Percentiles rank a stretch among this genome's conserved stretches.
These are phyloP conservation scores for Caradrina clavipalpis DNA, from an alignment of 2,888 invertebrate species.

Conservation along the genomic window DNA sequence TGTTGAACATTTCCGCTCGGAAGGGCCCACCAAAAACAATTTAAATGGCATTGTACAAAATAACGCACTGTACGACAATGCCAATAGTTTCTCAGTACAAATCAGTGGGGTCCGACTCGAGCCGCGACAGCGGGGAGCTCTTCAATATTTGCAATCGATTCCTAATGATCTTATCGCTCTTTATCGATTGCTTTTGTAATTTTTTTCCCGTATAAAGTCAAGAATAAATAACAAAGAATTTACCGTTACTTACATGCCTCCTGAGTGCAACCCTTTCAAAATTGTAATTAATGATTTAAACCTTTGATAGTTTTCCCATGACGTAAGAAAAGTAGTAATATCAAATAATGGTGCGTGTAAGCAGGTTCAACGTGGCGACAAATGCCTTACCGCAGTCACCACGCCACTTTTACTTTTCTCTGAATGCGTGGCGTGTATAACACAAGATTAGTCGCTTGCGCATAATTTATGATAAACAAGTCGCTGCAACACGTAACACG, in stretches of 20 bases:
- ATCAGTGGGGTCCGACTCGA: conserved; percentile 71
- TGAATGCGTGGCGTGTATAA: conserved; percentile 64
- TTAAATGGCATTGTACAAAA: conserved; percentile 82
- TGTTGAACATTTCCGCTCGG: conserved; percentile 76
- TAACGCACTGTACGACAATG: conserved; percentile 75
- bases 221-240: conserved; percentile 78
- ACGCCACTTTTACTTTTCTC: conserved; percentile 89
- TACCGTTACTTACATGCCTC: conserved; percentile 69
- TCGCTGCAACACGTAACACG: conserved; percentile 34
- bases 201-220: conserved; percentile 74
- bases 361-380: conserved; percentile 70
- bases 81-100: conserved; percentile 64
- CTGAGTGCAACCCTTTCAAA: conserved; percentile 31
- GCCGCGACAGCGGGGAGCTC: conserved; percentile 76
- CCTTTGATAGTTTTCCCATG: conserved; percentile 56
- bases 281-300: conserved; percentile 29
- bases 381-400: conserved; percentile 72
- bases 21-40: conserved; percentile 83
- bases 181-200: conserved; percentile 61
- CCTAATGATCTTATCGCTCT: conserved; percentile 86
- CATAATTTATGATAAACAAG: conserved; percentile 48
- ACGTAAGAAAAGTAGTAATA: conserved; percentile 68
- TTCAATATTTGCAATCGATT: conserved; percentile 78
- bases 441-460: conserved; percentile 59
- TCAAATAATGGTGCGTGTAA: conserved; percentile 40